Evolutionary conservation across 2,888 invertebrate species (phyloP).

Genomic region (Baronia brevicornis): DNA sequence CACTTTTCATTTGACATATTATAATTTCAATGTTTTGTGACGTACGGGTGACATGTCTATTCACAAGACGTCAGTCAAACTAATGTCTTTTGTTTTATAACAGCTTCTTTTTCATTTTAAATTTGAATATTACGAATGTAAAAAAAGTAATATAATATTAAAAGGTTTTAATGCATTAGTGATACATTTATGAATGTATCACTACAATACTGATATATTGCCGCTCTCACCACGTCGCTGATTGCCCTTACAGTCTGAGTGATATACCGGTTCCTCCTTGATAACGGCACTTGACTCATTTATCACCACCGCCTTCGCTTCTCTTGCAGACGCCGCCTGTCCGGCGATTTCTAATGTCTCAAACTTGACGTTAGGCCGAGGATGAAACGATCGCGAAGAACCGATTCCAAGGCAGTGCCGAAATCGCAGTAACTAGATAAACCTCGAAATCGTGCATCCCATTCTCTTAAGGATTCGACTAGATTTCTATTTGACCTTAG

Average conservation of each 20-base stretch:
- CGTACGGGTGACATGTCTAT: too few relatives aligned
- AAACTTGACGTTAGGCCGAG: conserved; percentile 17
- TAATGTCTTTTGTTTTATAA: too few relatives aligned
- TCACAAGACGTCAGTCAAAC: too few relatives aligned
- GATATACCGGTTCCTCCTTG: conserved; percentile 7
- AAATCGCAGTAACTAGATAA: conserved; percentile 17
- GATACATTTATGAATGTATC: too few relatives aligned
- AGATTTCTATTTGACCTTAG: conserved; percentile 7
- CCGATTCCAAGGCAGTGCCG: conserved; percentile 17
- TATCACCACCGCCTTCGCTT: conserved; percentile 2
- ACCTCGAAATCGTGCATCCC: conserved; percentile 15
- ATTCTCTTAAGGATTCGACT: conserved; percentile 16
- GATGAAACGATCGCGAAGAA: conserved; percentile 20
- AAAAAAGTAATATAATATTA: too few relatives aligned
- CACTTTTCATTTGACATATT: too few relatives aligned
- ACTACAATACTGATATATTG: too few relatives aligned
- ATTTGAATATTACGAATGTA: too few relatives aligned
- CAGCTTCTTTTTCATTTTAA: too few relatives aligned
- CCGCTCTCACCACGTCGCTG: too few relatives aligned
- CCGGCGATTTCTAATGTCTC: conserved; percentile 18
- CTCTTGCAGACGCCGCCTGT: conserved; percentile 12
- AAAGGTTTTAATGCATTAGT: too few relatives aligned
- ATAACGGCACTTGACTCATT: conserved; percentile 2
- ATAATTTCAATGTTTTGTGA: too few relatives aligned
- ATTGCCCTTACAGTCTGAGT: not conserved